Conservation (phyloP, 2,888 invertebrate genomes). For the Smittia sp. region DNA sequence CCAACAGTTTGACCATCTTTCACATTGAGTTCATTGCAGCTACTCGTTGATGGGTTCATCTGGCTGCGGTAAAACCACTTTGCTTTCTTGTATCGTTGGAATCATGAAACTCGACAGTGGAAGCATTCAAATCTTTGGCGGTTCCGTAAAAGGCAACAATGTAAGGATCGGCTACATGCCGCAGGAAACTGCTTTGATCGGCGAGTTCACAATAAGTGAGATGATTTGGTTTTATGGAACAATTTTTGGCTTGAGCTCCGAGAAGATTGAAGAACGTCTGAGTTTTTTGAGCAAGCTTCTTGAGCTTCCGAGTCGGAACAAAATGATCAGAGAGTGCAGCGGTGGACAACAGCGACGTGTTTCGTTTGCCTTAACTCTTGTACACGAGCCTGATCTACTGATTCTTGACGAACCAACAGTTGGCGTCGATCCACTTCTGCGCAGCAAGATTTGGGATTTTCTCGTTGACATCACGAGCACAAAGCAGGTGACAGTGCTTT, state of each 20-base stretch:
- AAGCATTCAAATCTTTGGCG: constrained; percentile 72
- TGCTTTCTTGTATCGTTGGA: constrained; percentile 81
- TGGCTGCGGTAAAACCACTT: constrained; percentile 87
- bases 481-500: constrained; percentile 75
- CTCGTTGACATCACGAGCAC: constrained; percentile 68
- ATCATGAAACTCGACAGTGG: constrained; percentile 70
- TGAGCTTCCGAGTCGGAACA: constrained; percentile 68
- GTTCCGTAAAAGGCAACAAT: constrained; percentile 65
- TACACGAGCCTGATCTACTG: constrained; percentile 83
- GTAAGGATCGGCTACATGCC: constrained; percentile 86
- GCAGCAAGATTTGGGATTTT: constrained; percentile 89
- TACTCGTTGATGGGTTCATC: constrained; percentile 63
- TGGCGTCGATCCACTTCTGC: constrained; percentile 83
- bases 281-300: constrained; percentile 67
- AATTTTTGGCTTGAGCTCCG: constrained; percentile 72
- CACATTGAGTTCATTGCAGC: no score
- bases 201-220: constrained; percentile 77
- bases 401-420: constrained; percentile 93
- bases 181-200: constrained; percentile 78
- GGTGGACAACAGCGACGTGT: constrained; percentile 89
- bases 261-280: constrained; percentile 65
- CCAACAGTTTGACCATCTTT: no score
- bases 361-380: constrained; percentile 82
- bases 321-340: constrained; percentile 69
- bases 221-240: constrained; percentile 84